Conservation (phyloP, 1,140 invertebrate genomes). For the Planococcus citri region DNA sequence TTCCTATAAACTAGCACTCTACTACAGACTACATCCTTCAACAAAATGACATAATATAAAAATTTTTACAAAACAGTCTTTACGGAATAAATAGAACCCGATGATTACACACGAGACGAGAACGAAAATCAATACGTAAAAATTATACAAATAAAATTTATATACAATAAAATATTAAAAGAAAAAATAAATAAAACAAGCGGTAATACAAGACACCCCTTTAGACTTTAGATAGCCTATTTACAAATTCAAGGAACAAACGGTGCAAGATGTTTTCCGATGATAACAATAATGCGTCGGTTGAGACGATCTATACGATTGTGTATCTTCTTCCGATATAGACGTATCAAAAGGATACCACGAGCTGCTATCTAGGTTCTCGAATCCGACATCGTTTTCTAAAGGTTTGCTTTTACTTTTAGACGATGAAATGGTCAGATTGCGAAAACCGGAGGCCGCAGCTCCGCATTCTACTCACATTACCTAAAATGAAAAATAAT, state of each 20-base stretch:
- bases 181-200: background rate
- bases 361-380: slow-evolving; percentile 23
- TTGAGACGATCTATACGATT: slow-evolving; percentile 12
- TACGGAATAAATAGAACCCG: background rate
- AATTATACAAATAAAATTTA: background rate
- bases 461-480: slow-evolving; percentile 33
- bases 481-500: slow-evolving; percentile 32
- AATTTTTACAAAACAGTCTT: background rate
- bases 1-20: background rate
- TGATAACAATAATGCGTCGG: slow-evolving; percentile 32
- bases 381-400: slow-evolving; percentile 27
- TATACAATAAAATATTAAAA: background rate
- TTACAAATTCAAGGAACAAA: slow-evolving; percentile 42
- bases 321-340: slow-evolving; percentile 21
- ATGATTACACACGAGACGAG: background rate
- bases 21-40: background rate
- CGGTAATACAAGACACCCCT: background rate
- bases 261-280: slow-evolving; percentile 37
- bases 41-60: background rate
- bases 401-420: slow-evolving; percentile 20
- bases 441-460: slow-evolving; percentile 29
- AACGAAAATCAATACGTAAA: background rate
- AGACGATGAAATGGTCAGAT: slow-evolving; percentile 28
- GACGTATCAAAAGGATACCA: slow-evolving; percentile 15
- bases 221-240: background rate